Conservation (phyloP, 2,113 vertebrate species). For the Bombycilla garrulus region DNA sequence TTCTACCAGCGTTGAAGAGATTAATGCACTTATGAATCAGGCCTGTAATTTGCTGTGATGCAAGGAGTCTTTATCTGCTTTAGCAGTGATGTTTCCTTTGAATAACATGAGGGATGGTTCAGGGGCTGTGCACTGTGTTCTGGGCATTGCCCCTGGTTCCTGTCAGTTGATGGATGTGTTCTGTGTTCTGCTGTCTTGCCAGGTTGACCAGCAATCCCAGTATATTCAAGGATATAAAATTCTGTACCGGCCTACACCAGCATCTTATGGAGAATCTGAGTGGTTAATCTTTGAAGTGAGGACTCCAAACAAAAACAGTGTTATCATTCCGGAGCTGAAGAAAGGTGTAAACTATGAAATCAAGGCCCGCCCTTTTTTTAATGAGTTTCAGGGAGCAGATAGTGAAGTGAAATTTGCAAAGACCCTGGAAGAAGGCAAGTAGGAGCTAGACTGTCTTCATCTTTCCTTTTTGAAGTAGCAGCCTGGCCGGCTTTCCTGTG, state of each 20-base stretch:
- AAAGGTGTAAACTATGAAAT: slow-evolving; percentile 96
- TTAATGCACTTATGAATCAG: not conserved
- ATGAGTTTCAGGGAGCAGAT: slow-evolving; percentile 97
- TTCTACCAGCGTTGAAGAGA: not conserved
- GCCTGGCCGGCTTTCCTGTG: slow-evolving; percentile 16
- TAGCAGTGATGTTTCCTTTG: not conserved
- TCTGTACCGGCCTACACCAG: slow-evolving; percentile 85
- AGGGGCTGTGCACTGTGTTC: accelerated
- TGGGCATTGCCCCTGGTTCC: not conserved
- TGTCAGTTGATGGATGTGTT: not conserved
- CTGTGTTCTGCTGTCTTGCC: slow-evolving; percentile 1
- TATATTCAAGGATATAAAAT: slow-evolving; percentile 98
- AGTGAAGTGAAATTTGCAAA: slow-evolving; percentile 95
- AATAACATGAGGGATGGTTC: not conserved
- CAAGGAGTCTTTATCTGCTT: not conserved
- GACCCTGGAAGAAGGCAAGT: slow-evolving; percentile 96
- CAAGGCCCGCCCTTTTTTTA: slow-evolving; percentile 96
- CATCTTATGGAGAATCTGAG: slow-evolving; percentile 80
- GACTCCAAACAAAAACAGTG: slow-evolving; percentile 88
- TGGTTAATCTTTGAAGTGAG: slow-evolving; percentile 95
- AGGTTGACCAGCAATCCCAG: slow-evolving; percentile 97
- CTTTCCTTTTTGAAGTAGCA: slow-evolving; percentile 58
- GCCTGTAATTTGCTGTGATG: not conserved
- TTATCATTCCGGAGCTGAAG: slow-evolving; percentile 86
- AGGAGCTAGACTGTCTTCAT: slow-evolving; percentile 52